Evolutionary conservation across 2,888 invertebrate species (phyloP), one percentile per base, ranked within the genome.

Genomic region (Apocheima hispidaria): DNA sequence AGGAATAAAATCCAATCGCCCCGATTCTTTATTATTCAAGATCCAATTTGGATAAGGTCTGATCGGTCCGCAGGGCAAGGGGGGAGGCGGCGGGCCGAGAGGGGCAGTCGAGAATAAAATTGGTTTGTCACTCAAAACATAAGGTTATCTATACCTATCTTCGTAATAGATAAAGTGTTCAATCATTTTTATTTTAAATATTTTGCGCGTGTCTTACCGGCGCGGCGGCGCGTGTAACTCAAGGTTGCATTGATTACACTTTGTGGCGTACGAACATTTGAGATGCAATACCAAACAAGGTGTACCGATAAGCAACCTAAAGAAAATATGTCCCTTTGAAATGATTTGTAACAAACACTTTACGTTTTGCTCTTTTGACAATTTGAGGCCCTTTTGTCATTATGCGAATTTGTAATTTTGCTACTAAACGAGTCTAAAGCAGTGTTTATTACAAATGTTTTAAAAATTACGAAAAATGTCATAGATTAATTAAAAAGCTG

Each of bases 11-110:
- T 93, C 93, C 93, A 93, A 93, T 93, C 93, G 92, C 88, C 86
- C 87, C 90, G 92, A 93, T 93, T 93, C 93, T 93, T 93, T 93
- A 93, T 93, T 93, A 93, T 93, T 93, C 93, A 93, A 93, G 93
- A 93, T 93, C 92, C 93, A 93, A 93, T 93, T 93, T 93, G 93
- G 93, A 93, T 93, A 93, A 93, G 92, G 92, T 88, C 89, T 91
- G 92, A 92, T 91, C 91, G 92, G 92, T 86, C 89, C 86, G 83
- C 81, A 52, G 81, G 79, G 78, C 73, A 81, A 77, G 83, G 84
- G 82, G 77, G 55, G 75, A 52, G 70, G 57, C 76, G 72, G 82
- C 71, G 81, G 81, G 77, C 74, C 72, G 78, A 75, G 83, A 81
- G 86, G 89, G 90, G 88, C 87, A 90, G 86, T 84, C 86, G 88